Base-by-base conservation (phyloP, 2,888 invertebrate genomes). In the Danaus chrysippus region DNA sequence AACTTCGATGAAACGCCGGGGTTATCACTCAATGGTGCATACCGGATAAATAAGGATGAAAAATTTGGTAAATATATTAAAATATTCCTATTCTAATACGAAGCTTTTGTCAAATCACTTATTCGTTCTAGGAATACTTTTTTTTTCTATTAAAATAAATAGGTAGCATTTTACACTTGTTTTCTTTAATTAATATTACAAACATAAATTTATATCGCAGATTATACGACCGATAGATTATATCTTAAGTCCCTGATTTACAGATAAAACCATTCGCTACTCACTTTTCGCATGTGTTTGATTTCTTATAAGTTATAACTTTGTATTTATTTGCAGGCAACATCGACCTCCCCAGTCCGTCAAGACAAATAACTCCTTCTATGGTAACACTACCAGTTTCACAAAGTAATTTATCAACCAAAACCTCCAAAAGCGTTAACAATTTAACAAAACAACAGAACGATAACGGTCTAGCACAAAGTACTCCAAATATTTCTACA, bases 21-120 rank as follows among this genome's bases (percentile, higher is more conserved):
- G 1, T 65, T 78, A 10, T 77, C 79, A 2, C 71, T 84, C 10
- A 78, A 65, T 10, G 90, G 89, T 10, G 84, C 86, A 1, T 91
- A 91, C 59, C 81, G 84, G 63, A 70, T 71, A 0, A 83, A 82
- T 49, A 76, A 77, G 58, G 83, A 84, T 62, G 86, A 89, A 62
- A 81, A 77, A 58, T 78, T 75, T 66, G 84, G 90, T 91, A 71
- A 73, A 77, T 64, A 12, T 23, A 19, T 57, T 19, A 53, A 52
- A 12, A 15, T 34, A 42, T 49, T 49, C 41, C 15, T 17, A 11
- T 10, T 42, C 44, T 13, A 5, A 42, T 52, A 44, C 17, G 46
- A 42, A 54, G n/a, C 41, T 44, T 1, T 15, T 5, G n/a, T 54
- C 15, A 10, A 17, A 10, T 10, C 9, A 10, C 2, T 49, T 17